These are phyloP conservation scores for Xenopus borealis DNA, from an alignment of 2,113 vertebrate genomes.

Conservation along the genomic window DNA sequence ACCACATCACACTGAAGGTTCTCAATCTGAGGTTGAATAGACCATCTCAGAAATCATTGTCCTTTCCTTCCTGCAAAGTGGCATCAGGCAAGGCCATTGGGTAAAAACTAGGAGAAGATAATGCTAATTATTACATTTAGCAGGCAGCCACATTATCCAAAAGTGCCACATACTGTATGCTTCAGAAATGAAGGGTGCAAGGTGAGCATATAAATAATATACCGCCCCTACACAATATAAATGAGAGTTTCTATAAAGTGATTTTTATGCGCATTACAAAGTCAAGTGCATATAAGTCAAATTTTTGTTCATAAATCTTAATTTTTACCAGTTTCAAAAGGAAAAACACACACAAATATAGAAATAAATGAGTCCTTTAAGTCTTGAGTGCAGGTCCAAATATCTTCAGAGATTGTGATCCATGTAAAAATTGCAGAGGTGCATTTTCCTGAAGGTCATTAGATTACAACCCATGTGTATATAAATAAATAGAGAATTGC, in stretches of 20 bases:
- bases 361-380: not conserved
- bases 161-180: not conserved
- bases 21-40: slow-evolving; percentile 36
- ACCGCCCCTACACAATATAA: not conserved
- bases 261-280: not conserved
- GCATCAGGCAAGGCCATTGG: not conserved
- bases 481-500: no score
- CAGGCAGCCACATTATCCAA: not conserved
- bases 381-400: no score
- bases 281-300: not conserved
- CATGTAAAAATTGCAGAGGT: not conserved
- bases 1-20: slow-evolving; percentile 19
- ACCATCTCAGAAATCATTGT: slow-evolving; percentile 16
- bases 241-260: not conserved
- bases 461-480: not conserved
- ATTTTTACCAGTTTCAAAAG: not conserved
- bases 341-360: not conserved
- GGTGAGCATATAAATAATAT: not conserved
- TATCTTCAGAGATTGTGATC: no score
- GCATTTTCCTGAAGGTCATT: not conserved
- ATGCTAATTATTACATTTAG: not conserved
- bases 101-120: not conserved
- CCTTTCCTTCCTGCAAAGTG: not conserved
- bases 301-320: not conserved
- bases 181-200: not conserved